These are phyloP conservation scores for Mesopsocus fuscifrons DNA, from an alignment of 2,888 invertebrate species.

Conservation along the genomic window DNA sequence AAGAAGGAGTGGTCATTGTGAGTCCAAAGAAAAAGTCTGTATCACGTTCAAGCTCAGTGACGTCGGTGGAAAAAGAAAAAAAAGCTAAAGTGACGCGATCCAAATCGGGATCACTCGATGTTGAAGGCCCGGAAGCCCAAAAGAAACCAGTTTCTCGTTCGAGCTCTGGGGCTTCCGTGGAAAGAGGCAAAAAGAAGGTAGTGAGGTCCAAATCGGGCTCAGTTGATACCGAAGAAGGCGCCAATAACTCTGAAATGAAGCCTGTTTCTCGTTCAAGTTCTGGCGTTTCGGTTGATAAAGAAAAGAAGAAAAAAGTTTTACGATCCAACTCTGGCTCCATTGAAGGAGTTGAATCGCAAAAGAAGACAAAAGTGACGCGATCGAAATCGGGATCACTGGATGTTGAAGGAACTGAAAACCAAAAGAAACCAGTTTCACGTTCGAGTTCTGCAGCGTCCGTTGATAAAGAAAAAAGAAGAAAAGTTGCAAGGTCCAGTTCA, in stretches of 20 bases:
- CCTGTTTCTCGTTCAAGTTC: background rate
- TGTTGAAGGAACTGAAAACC: slow-evolving; percentile 7
- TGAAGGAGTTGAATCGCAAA: background rate
- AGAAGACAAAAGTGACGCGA: slow-evolving; percentile 11
- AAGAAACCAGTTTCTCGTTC: background rate
- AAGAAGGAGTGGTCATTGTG: background rate
- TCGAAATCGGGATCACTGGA: slow-evolving; percentile 12
- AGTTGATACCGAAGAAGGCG: background rate
- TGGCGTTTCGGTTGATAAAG: background rate
- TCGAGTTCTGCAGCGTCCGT: background rate
- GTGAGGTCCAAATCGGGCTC: slow-evolving; percentile 2
- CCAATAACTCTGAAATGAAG: background rate
- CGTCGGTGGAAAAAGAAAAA: slow-evolving; percentile 3
- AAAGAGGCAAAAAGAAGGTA: background rate
- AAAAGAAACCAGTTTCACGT: background rate
- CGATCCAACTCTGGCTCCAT: slow-evolving; percentile 1
- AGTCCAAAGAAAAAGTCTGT: slow-evolving; percentile 9
- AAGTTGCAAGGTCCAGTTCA: background rate
- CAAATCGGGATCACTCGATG: background rate
- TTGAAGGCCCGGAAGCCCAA: background rate
- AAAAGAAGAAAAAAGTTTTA: slow-evolving; percentile 1
- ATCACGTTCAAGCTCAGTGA: slow-evolving; percentile 4
- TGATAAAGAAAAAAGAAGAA: background rate
- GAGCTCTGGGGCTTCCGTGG: background rate
- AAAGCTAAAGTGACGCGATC: background rate